Evolutionary conservation across 2,888 invertebrate species (phyloP), one percentile per base, ranked within the genome.

Genomic region (Acanthacorydalis orientalis): DNA sequence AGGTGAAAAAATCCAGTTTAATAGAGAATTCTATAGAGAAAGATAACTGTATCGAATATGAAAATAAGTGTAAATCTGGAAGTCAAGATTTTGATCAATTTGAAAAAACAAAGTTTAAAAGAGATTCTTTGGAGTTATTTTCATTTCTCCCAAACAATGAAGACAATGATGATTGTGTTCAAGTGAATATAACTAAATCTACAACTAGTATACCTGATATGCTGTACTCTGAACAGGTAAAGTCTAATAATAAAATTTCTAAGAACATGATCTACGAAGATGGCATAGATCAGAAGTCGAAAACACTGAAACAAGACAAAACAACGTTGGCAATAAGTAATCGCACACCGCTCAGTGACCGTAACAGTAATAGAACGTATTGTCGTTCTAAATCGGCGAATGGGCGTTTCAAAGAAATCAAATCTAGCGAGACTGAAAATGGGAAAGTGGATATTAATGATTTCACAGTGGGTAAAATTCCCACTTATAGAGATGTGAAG

Each of bases 231-330:
- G 23, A 23, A 23, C 23, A 23, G 23, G 6, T 6, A 6, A 23
- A 23, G 6, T 6, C 23, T 2, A 23, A 6, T 4, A 23, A 23
- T 6, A 23, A 23, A 23, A 6, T 23, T 23, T 23, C n/a, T 9
- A 7, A 35, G 35, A 35, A 74, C 43, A 60, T 74, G n/a, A 72
- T 77, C 52, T 76, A 75, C 63, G 75, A 76, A 65, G 76, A 77
- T 64, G 65, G 69, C 44, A 51, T 57, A n/a, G 52, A 52, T 48
- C 50, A 54, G 7, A 33, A 37, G 33, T 48, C 48, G 48, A 61
- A 11, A 60, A 57, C 57, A 62, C 60, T 43, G 67, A 68, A 46
- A 67, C 67, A 2, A 67, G 64, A 52, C 68, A 31, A 23, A n/a
- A 38, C 15, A n/a, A 14, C 14, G 8, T 23, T 15, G 11, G 35